Evolutionary conservation across 2,888 invertebrate species (phyloP), one percentile per base, ranked within the genome.

Genomic region (Nebria salina): DNA sequence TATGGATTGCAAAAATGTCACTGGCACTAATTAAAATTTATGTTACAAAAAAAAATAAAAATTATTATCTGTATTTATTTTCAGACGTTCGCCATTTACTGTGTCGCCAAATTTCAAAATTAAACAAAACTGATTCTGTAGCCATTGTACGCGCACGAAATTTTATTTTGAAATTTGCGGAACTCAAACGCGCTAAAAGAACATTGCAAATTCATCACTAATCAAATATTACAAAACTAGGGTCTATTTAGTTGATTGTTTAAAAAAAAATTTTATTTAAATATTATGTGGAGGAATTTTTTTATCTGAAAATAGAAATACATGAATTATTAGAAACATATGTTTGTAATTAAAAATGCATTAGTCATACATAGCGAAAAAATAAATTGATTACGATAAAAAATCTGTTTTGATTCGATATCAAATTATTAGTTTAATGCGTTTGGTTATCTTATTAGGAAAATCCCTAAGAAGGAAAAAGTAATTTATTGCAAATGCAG

Each of bases 61-160:
- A 65, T 75, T 84, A 84, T 84, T 85, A 86, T 86, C 86, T 87
- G 87, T 86, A 86, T 86, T 86, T 86, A 81, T 84, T 81, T 83
- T 85, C 84, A 90, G 91, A 90, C 88, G 91, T 91, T 90, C 94
- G 93, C 94, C 94, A 94, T 92, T 94, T 94, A 91, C 93, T 93
- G 91, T 94, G 94, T 90, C 94, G 94, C 93, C 94, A 94, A 91
- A 93, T 93, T 90, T 93, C 93, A 89, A 91, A 91, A 83, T 87
- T 86, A 85, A 84, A 85, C 82, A 84, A 83, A 82, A 84, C 78
- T 83, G 82, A 80, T 64, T 72, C 70, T 43, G 80, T 20, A 75
- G 80, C 80, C 80, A 80, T 80, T 80, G 80, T 80, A 72, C 43
- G 64, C 43, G 25, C 68, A 70, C 72, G 72, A 75, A 72, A 42